phyloP scores from a whole-genome alignment of 23 tunicate genomes.

The Ascidia mentula region DNA sequence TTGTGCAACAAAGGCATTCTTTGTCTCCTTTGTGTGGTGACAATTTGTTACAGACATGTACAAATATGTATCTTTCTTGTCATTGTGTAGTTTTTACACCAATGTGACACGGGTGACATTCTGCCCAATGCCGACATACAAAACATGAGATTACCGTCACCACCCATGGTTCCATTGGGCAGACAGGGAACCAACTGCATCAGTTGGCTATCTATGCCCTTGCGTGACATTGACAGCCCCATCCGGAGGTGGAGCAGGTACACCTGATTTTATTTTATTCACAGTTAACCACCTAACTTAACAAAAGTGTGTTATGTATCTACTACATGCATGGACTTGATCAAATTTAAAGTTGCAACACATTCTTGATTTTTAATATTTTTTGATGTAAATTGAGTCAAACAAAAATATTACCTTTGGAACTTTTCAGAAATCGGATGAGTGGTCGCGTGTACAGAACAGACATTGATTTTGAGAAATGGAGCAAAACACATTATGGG shows the following conservation, averaged over 20 bases:
- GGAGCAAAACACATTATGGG: not conserved
- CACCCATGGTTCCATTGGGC: slow-evolving; percentile 75
- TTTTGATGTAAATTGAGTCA: too few relatives aligned
- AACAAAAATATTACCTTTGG: too few relatives aligned
- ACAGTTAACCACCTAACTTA: too few relatives aligned
- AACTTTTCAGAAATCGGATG: slow-evolving; percentile 50
- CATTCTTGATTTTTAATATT: too few relatives aligned
- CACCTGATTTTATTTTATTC: too few relatives aligned
- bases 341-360: too few relatives aligned
- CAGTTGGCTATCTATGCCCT: slow-evolving; percentile 66
- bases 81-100: slow-evolving; percentile 32
- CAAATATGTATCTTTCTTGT: not conserved
- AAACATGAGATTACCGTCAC: slow-evolving; percentile 47
- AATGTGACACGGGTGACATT: slow-evolving; percentile 65
- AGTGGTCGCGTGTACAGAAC: not conserved
- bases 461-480: slow-evolving; percentile 26
- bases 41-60: not conserved
- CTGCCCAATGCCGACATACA: slow-evolving; percentile 36
- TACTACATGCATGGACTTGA: too few relatives aligned
- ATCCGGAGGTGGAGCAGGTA: slow-evolving; percentile 40
- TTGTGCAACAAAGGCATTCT: not conserved
- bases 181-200: slow-evolving; percentile 44
- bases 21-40: not conserved
- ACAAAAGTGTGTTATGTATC: too few relatives aligned
- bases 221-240: slow-evolving; percentile 60